Base-by-base conservation (phyloP, 2,113 vertebrate species). In the Salvelinus fontinalis region DNA sequence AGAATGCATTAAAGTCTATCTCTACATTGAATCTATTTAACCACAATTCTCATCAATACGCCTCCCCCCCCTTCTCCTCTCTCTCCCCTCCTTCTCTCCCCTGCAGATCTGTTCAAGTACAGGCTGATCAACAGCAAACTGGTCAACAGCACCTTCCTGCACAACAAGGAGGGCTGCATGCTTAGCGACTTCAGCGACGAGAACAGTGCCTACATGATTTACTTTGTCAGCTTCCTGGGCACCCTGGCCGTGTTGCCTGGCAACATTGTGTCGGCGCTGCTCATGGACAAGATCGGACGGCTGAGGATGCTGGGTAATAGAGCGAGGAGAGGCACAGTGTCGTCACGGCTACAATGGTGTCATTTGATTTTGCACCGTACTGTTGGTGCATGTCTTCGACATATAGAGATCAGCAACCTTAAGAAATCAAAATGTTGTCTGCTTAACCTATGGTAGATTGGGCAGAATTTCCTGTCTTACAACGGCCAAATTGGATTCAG, bases 251-350 rank as follows among this genome's bases (percentile, higher is more conserved):
- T 99, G 74, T 93, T 99, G 64, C 98, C 98, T 0, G 97, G 98
- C 2, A 99, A 99, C 89, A 99, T 99, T 0, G 97, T 99, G 81
- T 98, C 97, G 0, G 98, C 97, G 0, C 91, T 99, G 85, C 96
- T 99, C 78, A 98, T 99, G 97, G 98, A 99, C 92, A 99, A 99
- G 94, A 97, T 99, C 0, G 98, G 98, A 74, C 95, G 97, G 48
- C 94, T 99, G 44, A 94, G 97, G 79, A 99, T 99, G 98, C 91
- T 99, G 51, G 97, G 98, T 99, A 88, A 91, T 73, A 12, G 59
- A 64, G 13, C 3, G 8, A 9, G 11, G 12, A 20, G 24, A 9
- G 24, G 3, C 4, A 3, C 13, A 3, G 16, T n/a, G 4, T 44
- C 9, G 39, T 44, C 39, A 44, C 2, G 51, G 51, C 16, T 13